Evolutionary conservation across 1,140 invertebrate species (phyloP).

Genomic region (Drosophila jambulina): DNA sequence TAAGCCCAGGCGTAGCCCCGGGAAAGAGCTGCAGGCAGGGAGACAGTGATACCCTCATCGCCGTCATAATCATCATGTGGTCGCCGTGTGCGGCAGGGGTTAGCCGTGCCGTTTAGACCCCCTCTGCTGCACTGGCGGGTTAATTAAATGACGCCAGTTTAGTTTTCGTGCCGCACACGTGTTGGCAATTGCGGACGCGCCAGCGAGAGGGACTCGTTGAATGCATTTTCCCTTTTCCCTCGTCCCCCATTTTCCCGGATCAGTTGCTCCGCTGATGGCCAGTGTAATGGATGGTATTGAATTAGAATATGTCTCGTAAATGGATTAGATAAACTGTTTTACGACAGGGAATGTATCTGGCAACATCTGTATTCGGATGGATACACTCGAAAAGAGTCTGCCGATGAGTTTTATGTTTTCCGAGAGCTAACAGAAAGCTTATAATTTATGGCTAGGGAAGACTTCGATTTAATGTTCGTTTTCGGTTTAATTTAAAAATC

Average conservation of each 20-base stretch:
- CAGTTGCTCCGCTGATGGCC: constrained; percentile 28
- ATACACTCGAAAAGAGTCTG: constrained; percentile 9
- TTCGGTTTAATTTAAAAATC: neutral
- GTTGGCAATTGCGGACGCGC: constrained; percentile 63
- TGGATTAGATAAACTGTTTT: constrained; percentile 53
- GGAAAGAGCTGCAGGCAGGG: constrained; percentile 9
- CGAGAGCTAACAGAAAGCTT: constrained; percentile 1
- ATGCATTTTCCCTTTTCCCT: constrained; percentile 20
- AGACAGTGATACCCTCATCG: constrained; percentile 54
- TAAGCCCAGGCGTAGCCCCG: constrained; percentile 45
- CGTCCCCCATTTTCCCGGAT: constrained; percentile 23
- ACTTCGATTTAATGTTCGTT: neutral
- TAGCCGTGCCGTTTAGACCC: constrained; percentile 12
- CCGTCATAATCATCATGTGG: constrained; percentile 62
- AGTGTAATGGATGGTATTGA: constrained; percentile 43
- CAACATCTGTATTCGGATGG: constrained; percentile 34
- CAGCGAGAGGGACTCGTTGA: constrained; percentile 6
- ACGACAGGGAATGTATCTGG: constrained; percentile 19
- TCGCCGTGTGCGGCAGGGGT: constrained; percentile 30
- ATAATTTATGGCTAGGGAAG: neutral
- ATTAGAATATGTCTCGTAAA: constrained; percentile 69
- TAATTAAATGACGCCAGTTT: constrained; percentile 80
- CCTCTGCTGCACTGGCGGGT: constrained; percentile 58
- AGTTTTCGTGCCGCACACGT: constrained; percentile 71
- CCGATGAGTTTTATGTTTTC: constrained; percentile 19